A percentile compares a stretch with the other conserved stretches of the same genome.
These are phyloP conservation scores for Marcusenius ussheri DNA, from an alignment of 2,113 vertebrate genomes.

Conservation along the genomic window DNA sequence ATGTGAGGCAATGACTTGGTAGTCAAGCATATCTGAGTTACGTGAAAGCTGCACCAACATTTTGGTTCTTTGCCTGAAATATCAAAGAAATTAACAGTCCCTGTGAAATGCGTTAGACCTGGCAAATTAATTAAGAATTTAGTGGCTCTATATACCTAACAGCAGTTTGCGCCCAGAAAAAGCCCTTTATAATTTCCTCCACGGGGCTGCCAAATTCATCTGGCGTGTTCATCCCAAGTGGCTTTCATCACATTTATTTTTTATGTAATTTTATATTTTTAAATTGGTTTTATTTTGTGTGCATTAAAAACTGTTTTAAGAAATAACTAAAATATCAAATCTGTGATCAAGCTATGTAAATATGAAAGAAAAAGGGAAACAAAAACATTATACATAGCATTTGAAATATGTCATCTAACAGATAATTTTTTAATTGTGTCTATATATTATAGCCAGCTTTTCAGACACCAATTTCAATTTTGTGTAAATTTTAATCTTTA, in stretches of 20 bases:
- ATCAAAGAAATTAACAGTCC: constrained; percentile 67
- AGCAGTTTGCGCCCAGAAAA: constrained; percentile 19
- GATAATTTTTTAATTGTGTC: not conserved
- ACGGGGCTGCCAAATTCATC: constrained; percentile 18
- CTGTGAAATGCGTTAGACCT: constrained; percentile 62
- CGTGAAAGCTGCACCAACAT: constrained; percentile 67
- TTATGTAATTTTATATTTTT: not conserved
- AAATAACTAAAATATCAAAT: not conserved
- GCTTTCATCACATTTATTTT: not conserved
- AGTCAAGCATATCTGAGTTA: constrained; percentile 83
- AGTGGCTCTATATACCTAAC: constrained; percentile 40
- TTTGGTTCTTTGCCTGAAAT: constrained; percentile 72
- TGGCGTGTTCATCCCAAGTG: constrained; percentile 11
- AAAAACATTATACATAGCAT: not conserved
- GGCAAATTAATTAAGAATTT: constrained; percentile 66
- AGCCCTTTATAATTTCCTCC: constrained; percentile 30
- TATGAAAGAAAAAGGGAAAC: not conserved
- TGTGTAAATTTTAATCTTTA: not conserved
- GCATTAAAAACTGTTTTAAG: not conserved
- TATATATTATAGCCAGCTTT: not conserved
- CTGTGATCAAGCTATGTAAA: not conserved
- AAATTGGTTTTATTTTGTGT: not conserved
- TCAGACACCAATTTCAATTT: not conserved
- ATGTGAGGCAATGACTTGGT: constrained; percentile 84
- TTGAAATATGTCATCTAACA: not conserved